Evolutionary conservation across 2,888 invertebrate genomes (phyloP), one percentile per base, ranked within the genome.

Genomic region (Elmis aenea): DNA sequence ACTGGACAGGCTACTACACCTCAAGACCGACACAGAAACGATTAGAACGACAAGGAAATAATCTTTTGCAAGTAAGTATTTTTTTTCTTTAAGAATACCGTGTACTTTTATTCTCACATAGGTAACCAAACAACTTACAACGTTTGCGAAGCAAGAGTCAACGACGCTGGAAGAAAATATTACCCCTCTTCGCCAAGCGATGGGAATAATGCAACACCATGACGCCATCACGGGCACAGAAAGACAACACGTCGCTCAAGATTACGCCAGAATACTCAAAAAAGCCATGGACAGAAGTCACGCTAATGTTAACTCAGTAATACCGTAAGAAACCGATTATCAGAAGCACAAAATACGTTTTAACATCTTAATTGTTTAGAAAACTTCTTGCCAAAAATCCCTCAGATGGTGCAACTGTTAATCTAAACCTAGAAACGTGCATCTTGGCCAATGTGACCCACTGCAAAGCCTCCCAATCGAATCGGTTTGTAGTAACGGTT

Each of bases 1-100:
- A 82, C 59, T 99, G 96, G 97, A 92, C 94, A 0, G 97, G 96
- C 0, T 91, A 87, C 57, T 92, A 81, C 57, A 83, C 85, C 0
- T 90, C 90, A 0, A 73, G 89, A 8, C 89, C 90, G 0, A 83
- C 87, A 0, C 70, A 85, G 2, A 91, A 91, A 57, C 80, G 77
- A 41, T 85, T 79, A 50, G 87, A 88, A 61, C 72, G 88, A 13
- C 68, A 77, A 40, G 83, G 83, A 1, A 89, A 88, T 52, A 81
- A 79, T 49, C 79, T 82, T 46, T 58, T 89, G 10, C 89, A 90
- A 70, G 84, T 82, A 55, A 40, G 25, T 26, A 6, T 2, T n/a
- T n/a, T n/a, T n/a, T n/a, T n/a, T n/a, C n/a, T n/a, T n/a, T n/a
- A n/a, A n/a, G n/a, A n/a, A n/a, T n/a, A n/a, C n/a, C n/a, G n/a